Percentiles rank a stretch among this genome's conserved stretches.
Evolutionary conservation across 2,888 invertebrate species (phyloP).

Genomic region (Pycnomerus fuliginosus): DNA sequence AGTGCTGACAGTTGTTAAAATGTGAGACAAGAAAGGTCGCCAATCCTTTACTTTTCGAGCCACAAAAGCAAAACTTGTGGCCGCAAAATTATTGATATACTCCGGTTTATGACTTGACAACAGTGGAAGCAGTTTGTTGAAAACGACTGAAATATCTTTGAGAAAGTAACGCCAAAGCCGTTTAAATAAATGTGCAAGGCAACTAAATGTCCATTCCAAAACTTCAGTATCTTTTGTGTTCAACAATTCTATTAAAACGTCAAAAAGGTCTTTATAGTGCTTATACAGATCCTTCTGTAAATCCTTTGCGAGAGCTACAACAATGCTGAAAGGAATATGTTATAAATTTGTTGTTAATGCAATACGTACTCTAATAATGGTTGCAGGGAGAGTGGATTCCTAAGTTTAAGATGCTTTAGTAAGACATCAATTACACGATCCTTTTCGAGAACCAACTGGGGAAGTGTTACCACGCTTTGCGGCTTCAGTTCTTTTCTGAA

Average conservation of each 20-base stretch:
- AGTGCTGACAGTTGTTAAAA: slow-evolving; percentile 66
- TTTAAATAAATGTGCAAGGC: slow-evolving; percentile 89
- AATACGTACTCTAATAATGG: slow-evolving; percentile 80
- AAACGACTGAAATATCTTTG: slow-evolving; percentile 73
- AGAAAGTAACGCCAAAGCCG: slow-evolving; percentile 80
- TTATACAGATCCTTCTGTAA: slow-evolving; percentile 85
- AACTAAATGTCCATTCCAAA: slow-evolving; percentile 82
- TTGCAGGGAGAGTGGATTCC: slow-evolving; percentile 73
- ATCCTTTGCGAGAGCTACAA: slow-evolving; percentile 84
- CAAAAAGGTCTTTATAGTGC: slow-evolving; percentile 77
- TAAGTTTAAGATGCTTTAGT: slow-evolving; percentile 69
- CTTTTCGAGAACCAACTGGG: slow-evolving; percentile 80
- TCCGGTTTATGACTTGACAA: slow-evolving; percentile 75
- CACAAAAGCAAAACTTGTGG: slow-evolving; percentile 94
- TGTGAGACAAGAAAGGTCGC: slow-evolving; percentile 67
- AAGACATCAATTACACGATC: slow-evolving; percentile 72
- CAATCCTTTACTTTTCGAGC: slow-evolving; percentile 85
- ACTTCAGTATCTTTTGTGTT: slow-evolving; percentile 79
- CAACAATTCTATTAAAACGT: slow-evolving; percentile 68
- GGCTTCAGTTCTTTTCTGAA: slow-evolving; percentile 75
- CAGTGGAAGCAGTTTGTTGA: slow-evolving; percentile 71
- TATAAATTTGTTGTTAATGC: slow-evolving; percentile 5
- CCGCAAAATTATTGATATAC: slow-evolving; percentile 90
- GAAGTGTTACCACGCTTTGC: slow-evolving; percentile 68
- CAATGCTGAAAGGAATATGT: slow-evolving; percentile 62